Conservation (phyloP, 2,888 invertebrate species). For the Catocala sponsa region DNA sequence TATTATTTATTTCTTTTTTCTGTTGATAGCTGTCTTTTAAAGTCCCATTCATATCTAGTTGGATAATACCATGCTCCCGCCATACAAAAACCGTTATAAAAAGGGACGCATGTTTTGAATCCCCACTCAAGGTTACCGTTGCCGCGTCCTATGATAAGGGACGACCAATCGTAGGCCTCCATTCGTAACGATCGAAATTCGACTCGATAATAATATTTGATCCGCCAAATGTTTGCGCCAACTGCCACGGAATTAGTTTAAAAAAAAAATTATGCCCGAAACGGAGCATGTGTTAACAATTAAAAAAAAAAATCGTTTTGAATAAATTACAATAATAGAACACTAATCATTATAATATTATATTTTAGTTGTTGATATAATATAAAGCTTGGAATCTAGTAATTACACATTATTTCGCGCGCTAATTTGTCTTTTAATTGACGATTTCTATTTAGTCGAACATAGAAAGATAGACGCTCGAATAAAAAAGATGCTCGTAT, state of each 20-base stretch:
- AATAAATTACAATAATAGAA: not conserved
- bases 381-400: not conserved
- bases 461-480: not conserved
- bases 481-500: constrained; percentile 24
- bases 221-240: constrained; percentile 37
- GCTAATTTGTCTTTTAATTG: not conserved
- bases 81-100: constrained; percentile 66
- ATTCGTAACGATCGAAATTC: constrained; percentile 73
- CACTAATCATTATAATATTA: no score
- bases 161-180: constrained; percentile 71
- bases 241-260: constrained; percentile 18
- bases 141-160: constrained; percentile 79
- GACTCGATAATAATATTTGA: constrained; percentile 31
- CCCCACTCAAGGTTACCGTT: constrained; percentile 66
- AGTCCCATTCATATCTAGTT: constrained; percentile 1
- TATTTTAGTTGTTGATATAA: no score
- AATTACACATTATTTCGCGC: not conserved
- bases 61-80: constrained; percentile 38
- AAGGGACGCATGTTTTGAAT: constrained; percentile 68
- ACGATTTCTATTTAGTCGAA: constrained; percentile 10
- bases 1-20: not conserved
- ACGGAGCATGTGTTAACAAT: no score
- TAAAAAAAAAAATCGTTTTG: not conserved
- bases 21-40: no score
- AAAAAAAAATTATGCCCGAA: not conserved